phyloP scores from a whole-genome alignment of 1,140 invertebrate genomes.

The Dysdera silvatica region DNA sequence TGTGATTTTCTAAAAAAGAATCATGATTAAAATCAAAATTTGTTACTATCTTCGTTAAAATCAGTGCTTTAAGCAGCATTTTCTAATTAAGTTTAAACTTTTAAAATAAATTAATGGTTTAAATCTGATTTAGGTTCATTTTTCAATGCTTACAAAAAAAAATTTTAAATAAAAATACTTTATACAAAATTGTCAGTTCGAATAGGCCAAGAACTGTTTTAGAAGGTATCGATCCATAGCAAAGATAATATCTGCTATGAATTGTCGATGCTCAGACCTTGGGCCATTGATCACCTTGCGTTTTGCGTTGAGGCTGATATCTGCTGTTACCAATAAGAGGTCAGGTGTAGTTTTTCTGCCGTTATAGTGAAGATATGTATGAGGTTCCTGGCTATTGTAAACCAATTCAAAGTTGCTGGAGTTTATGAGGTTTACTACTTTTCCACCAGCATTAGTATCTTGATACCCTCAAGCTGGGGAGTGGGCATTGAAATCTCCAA shows the following conservation, averaged over 20 bases:
- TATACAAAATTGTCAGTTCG: no score
- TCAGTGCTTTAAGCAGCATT: no score
- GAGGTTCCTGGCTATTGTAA: neutral
- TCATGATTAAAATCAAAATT: no score
- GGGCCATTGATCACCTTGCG: neutral
- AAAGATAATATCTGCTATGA: neutral
- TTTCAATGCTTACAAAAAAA: no score
- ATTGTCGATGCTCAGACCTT: neutral
- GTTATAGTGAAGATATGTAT: neutral
- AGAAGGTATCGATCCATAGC: neutral
- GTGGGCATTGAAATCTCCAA: conserved; percentile 3
- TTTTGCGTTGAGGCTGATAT: neutral
- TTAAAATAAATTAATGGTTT: no score
- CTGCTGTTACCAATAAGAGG: neutral
- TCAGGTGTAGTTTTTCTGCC: neutral
- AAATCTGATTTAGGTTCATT: no score
- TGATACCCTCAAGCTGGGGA: neutral
- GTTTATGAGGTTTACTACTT: neutral
- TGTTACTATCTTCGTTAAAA: no score
- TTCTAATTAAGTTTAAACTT: no score
- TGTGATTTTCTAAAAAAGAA: no score
- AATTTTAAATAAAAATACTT: no score
- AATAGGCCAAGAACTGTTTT: no score
- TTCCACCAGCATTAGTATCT: neutral
- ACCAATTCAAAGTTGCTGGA: neutral